phyloP scores from a whole-genome alignment of 2,888 invertebrate species.

The Ornithoptera alexandrae region DNA sequence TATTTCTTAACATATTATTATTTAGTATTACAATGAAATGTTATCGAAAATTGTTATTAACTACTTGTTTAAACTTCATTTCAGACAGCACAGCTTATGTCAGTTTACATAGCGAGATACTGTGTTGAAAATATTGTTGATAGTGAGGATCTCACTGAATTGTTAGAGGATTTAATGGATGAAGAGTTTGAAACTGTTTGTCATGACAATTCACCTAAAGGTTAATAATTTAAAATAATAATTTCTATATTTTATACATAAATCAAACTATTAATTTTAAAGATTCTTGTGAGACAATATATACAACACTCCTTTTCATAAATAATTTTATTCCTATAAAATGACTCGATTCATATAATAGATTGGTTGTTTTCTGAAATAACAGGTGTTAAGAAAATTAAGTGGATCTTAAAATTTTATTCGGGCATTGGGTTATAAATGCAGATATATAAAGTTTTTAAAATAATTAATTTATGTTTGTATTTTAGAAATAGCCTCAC shows the following conservation, averaged over 20 bases:
- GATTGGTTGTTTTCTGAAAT: too few species aligned
- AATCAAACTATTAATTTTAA: too few species aligned
- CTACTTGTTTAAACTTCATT: conserved; percentile 15
- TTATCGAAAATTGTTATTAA: too few species aligned
- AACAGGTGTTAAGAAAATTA: too few species aligned
- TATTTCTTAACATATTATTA: too few species aligned
- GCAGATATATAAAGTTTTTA: neutral
- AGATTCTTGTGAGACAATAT: neutral
- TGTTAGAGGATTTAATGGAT: conserved; percentile 85
- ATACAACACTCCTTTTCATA: too few species aligned
- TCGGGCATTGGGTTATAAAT: too few species aligned
- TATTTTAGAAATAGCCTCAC: conserved; percentile 80
- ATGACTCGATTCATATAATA: too few species aligned
- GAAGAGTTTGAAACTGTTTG: conserved; percentile 86
- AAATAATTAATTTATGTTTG: neutral
- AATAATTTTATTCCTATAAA: too few species aligned
- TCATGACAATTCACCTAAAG: conserved; percentile 84
- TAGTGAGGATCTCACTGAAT: conserved; percentile 80
- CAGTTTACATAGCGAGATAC: conserved; percentile 82
- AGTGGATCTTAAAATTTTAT: too few species aligned
- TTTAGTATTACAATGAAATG: too few species aligned
- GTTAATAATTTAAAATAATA: conserved; percentile 46
- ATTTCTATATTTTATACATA: neutral
- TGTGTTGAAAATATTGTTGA: conserved; percentile 82
- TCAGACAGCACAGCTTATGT: conserved; percentile 82